Percentiles rank a stretch among this genome's conserved stretches.
These are phyloP conservation scores for Drosophila emarginata DNA, from an alignment of 2,888 invertebrate genomes.

Conservation along the genomic window DNA sequence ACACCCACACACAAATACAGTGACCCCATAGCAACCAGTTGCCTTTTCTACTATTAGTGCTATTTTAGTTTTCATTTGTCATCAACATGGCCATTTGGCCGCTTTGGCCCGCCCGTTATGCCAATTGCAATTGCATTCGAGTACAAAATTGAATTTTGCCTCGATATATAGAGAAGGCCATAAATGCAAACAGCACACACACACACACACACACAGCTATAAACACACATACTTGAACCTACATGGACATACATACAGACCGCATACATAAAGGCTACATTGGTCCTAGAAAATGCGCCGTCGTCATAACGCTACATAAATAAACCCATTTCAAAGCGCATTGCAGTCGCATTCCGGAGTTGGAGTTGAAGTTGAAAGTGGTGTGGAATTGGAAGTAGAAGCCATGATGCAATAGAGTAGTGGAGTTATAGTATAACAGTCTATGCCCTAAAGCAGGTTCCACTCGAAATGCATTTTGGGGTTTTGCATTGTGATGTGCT, in stretches of 20 bases:
- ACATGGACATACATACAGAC: not conserved
- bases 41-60: conserved; percentile 45
- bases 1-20: not conserved
- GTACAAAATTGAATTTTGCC: conserved; percentile 67
- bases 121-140: conserved; percentile 67
- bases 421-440: not conserved
- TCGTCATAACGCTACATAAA: conserved; percentile 73
- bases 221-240: conserved; percentile 7
- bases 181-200: conserved; percentile 33
- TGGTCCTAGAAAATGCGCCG: conserved; percentile 43
- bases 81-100: conserved; percentile 59
- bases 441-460: conserved; percentile 51
- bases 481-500: conserved; percentile 53
- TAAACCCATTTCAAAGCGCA: conserved; percentile 70
- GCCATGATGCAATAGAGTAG: conserved; percentile 13
- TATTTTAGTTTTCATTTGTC: conserved; percentile 71
- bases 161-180: conserved; percentile 36
- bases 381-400: conserved; percentile 3
- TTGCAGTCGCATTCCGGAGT: conserved; percentile 54
- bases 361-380: conserved; percentile 3
- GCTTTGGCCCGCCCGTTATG: conserved; percentile 42
- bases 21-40: conserved; percentile 29
- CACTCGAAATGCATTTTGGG: conserved; percentile 40
- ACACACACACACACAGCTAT: conserved; percentile 11
- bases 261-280: conserved; percentile 15